phyloP scores from a whole-genome alignment of 2,113 vertebrate species.

The Nyctereutes procyonoides region DNA sequence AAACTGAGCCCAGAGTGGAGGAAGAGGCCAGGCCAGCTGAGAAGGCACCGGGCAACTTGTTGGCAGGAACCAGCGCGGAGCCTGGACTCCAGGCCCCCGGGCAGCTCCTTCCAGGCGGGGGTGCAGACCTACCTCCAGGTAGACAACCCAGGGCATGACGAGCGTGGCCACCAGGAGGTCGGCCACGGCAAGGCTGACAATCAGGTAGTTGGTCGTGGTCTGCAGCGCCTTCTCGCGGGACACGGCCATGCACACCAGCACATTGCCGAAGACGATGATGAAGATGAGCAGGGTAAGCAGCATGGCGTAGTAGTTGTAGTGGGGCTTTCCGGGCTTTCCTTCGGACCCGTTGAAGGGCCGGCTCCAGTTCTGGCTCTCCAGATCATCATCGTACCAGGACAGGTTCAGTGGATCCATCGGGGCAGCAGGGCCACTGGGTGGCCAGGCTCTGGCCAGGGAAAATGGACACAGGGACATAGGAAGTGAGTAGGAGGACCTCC shows the following conservation, averaged over 20 bases:
- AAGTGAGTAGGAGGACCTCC: neutral
- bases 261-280: slow-evolving; percentile 97
- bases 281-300: slow-evolving; percentile 98
- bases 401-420: slow-evolving; percentile 96
- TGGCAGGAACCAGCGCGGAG: neutral
- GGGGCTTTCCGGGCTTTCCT: slow-evolving; percentile 86
- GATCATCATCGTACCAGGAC: slow-evolving; percentile 92
- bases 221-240: slow-evolving; percentile 97
- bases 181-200: slow-evolving; percentile 97
- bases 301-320: slow-evolving; percentile 98
- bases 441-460: slow-evolving; percentile 76
- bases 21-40: neutral
- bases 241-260: slow-evolving; percentile 98
- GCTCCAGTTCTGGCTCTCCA: slow-evolving; percentile 90
- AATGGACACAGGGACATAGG: neutral
- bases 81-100: neutral
- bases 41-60: neutral
- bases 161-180: slow-evolving; percentile 97
- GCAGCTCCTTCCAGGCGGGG: neutral
- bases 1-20: neutral
- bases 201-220: slow-evolving; percentile 99
- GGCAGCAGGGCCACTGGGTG: slow-evolving; percentile 79
- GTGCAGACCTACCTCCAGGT: slow-evolving; percentile 92
- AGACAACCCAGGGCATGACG: slow-evolving; percentile 99
- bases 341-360: slow-evolving; percentile 90